These are phyloP conservation scores for Myocastor coypus DNA, from an alignment of 2,113 vertebrate species.

Conservation along the genomic window DNA sequence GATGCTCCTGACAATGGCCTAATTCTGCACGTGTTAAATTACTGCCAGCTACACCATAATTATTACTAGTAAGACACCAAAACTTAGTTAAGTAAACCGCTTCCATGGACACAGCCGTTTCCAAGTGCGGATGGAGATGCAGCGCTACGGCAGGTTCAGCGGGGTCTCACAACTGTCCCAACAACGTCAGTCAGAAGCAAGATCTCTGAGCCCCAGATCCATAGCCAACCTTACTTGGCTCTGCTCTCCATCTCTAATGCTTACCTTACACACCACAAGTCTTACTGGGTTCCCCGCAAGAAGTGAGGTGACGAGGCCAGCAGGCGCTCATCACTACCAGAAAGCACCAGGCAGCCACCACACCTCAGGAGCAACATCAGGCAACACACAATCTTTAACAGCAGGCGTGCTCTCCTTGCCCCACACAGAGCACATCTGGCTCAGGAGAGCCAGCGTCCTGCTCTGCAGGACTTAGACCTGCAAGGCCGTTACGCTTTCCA, in stretches of 20 bases:
- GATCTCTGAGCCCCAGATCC: neutral
- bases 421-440: neutral
- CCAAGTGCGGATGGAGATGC: neutral
- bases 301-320: neutral
- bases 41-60: neutral
- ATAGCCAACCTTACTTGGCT: neutral
- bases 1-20: neutral
- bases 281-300: neutral
- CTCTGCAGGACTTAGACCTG: neutral
- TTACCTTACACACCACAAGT: neutral
- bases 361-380: neutral
- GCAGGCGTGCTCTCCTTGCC: neutral
- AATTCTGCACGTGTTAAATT: slow-evolving; percentile 1
- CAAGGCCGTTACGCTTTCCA: neutral
- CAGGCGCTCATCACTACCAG: neutral
- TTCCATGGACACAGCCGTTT: neutral
- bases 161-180: neutral
- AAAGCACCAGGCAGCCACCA: neutral
- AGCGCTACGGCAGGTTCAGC: neutral
- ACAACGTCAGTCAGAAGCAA: neutral
- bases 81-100: slow-evolving; percentile 30
- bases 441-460: neutral
- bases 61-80: neutral
- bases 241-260: neutral
- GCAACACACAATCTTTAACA: neutral